phyloP scores from a whole-genome alignment of 2,888 invertebrate species.

The Frankliniella intonsa region DNA sequence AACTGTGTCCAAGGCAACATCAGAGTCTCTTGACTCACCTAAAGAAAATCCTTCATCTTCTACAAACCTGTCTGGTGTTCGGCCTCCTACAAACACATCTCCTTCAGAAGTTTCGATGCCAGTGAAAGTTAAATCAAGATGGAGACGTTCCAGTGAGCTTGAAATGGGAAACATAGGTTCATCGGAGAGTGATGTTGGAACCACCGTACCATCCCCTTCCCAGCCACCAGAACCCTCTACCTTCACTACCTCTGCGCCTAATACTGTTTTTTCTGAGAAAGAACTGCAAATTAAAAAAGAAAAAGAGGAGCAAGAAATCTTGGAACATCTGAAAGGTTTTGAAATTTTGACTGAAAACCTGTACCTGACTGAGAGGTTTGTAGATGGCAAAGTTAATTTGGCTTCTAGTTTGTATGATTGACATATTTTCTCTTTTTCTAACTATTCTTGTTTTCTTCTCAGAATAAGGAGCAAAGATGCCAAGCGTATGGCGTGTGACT shows the following conservation, averaged over 20 bases:
- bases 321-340: slow-evolving; percentile 35
- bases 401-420: slow-evolving; percentile 15
- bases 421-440: background rate
- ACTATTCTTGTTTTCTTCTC: slow-evolving; percentile 31
- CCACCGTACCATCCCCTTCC: slow-evolving; percentile 32
- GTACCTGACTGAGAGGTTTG: slow-evolving; percentile 61
- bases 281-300: slow-evolving; percentile 23
- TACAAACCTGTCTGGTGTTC: background rate
- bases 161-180: slow-evolving; percentile 52
- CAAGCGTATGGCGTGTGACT: slow-evolving; percentile 92
- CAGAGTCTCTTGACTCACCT: slow-evolving; percentile 7
- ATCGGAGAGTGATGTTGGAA: background rate
- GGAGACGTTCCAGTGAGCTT: slow-evolving; percentile 70
- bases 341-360: slow-evolving; percentile 35
- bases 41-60: slow-evolving; percentile 14
- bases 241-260: slow-evolving; percentile 43
- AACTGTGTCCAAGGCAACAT: slow-evolving; percentile 29
- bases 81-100: slow-evolving; percentile 39
- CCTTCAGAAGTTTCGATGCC: slow-evolving; percentile 53
- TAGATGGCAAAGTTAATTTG: slow-evolving; percentile 28
- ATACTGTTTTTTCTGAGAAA: slow-evolving; percentile 13
- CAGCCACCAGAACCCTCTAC: slow-evolving; percentile 34
- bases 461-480: slow-evolving; percentile 80
- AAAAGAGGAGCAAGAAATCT: slow-evolving; percentile 34
- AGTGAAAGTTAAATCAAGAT: slow-evolving; percentile 73